Percentiles rank a stretch among this genome's conserved stretches.
Evolutionary conservation across 1,140 invertebrate species (phyloP).

Genomic region (Globodera rostochiensis): DNA sequence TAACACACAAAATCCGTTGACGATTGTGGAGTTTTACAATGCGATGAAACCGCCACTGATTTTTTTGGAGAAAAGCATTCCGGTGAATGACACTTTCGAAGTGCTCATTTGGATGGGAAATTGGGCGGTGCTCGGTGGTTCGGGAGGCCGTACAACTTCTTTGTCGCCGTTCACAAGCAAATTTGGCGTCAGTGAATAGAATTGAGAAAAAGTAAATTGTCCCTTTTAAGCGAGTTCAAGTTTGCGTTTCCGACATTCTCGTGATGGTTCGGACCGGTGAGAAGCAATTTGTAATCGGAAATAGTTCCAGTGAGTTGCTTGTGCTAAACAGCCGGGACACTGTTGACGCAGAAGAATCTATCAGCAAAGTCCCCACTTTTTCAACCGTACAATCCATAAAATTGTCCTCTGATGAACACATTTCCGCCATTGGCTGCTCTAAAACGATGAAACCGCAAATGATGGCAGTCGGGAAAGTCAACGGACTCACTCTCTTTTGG

Average conservation of each 20-base stretch:
- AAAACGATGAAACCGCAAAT: constrained; percentile 18
- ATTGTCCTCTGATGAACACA: constrained; percentile 5
- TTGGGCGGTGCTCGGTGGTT: constrained; percentile 30
- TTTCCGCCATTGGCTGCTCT: constrained; percentile 19
- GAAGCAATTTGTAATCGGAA: constrained; percentile 29
- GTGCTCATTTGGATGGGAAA: constrained; percentile 43
- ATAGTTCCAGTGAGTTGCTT: constrained; percentile 36
- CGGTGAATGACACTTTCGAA: constrained; percentile 37
- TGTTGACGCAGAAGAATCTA: constrained; percentile 3
- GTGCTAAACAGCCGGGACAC: constrained; percentile 25
- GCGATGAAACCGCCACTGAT: constrained; percentile 40
- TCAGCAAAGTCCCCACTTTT: constrained; percentile 15
- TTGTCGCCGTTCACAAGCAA: constrained; percentile 28
- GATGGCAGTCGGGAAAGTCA: constrained; percentile 34
- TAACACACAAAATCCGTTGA: background rate
- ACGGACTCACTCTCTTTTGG: constrained; percentile 26
- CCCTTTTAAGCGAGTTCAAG: constrained; percentile 34
- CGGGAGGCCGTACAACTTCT: constrained; percentile 28
- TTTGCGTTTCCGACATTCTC: constrained; percentile 34
- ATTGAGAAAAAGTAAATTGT: constrained; percentile 16
- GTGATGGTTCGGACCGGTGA: constrained; percentile 12
- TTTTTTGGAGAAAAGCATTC: constrained; percentile 45
- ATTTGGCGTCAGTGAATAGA: constrained; percentile 12
- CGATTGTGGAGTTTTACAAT: constrained; percentile 52
- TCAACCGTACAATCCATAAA: constrained; percentile 20